Evolutionary conservation across 2,888 invertebrate genomes (phyloP).

Genomic region (Rhagophthalmus giganteus): DNA sequence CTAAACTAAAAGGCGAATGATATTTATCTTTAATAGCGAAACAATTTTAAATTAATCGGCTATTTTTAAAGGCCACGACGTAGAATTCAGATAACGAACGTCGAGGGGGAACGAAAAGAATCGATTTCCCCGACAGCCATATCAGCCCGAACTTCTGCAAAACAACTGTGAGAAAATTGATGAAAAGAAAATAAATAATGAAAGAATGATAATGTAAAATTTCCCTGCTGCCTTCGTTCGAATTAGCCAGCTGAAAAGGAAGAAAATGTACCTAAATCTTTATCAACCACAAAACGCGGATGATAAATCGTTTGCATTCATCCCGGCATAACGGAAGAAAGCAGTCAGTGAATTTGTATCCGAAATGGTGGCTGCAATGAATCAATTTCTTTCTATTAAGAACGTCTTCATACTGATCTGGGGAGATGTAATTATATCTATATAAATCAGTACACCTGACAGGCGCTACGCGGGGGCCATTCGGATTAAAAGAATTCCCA

Average conservation of each 20-base stretch:
- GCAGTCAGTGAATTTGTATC: conserved; percentile 49
- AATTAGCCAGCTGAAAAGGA: conserved; percentile 50
- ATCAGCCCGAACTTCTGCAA: conserved; percentile 9
- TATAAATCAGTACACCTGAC: conserved; percentile 52
- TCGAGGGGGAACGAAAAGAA: conserved; percentile 3
- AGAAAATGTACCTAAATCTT: conserved; percentile 55
- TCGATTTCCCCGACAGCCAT: conserved; percentile 13
- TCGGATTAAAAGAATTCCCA: conserved; percentile 36
- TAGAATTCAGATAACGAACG: too few relatives aligned
- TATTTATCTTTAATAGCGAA: conserved; percentile 10
- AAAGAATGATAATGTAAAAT: conserved; percentile 54
- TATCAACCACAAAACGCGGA: conserved; percentile 53
- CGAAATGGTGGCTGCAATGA: conserved; percentile 42
- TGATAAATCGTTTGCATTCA: conserved; percentile 55
- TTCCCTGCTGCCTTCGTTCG: conserved; percentile 46
- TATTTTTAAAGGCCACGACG: not conserved
- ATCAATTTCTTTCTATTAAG: conserved; percentile 49
- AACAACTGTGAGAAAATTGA: conserved; percentile 25
- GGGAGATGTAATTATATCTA: conserved; percentile 53
- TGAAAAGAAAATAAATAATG: conserved; percentile 51
- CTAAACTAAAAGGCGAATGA: conserved; percentile 14
- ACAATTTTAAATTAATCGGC: not conserved
- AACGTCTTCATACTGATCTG: conserved; percentile 43
- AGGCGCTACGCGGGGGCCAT: conserved; percentile 41
- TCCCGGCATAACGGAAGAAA: conserved; percentile 45